Percentiles rank a stretch among this genome's conserved stretches.
Evolutionary conservation across 2,888 invertebrate species (phyloP).

Genomic region (Apotomis turbidana): DNA sequence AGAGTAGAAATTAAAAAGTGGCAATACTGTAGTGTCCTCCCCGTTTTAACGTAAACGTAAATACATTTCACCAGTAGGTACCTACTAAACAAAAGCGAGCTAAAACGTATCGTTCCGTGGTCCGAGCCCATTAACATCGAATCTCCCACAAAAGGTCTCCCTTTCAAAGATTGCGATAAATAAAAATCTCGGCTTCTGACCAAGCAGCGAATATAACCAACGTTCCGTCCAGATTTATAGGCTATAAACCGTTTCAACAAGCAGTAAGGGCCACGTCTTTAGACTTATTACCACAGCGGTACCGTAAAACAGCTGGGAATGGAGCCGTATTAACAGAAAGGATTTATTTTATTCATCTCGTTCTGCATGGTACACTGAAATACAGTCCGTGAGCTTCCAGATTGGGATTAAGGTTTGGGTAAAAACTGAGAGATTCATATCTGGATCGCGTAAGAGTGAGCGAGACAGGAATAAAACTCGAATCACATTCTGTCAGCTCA

Average conservation of each 20-base stretch:
- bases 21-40: too few relatives aligned
- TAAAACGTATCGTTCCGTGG: conserved; percentile 7
- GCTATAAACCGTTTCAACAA: conserved; percentile 74
- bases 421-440: too few relatives aligned
- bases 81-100: not conserved
- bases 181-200: conserved; percentile 63
- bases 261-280: conserved; percentile 65
- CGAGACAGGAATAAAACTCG: too few relatives aligned
- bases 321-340: conserved; percentile 10
- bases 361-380: not conserved
- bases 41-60: too few relatives aligned
- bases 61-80: conserved; percentile 3
- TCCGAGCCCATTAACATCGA: conserved; percentile 22
- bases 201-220: conserved; percentile 62
- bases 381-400: not conserved
- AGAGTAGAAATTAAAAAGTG: too few relatives aligned
- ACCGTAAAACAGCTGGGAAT: conserved; percentile 40
- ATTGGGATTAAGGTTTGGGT: too few relatives aligned
- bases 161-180: conserved; percentile 54
- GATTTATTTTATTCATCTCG: conserved; percentile 16
- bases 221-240: conserved; percentile 65
- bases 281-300: conserved; percentile 60
- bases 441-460: too few relatives aligned
- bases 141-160: conserved; percentile 39
- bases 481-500: too few relatives aligned